Base-by-base conservation (phyloP, 2,888 invertebrate species). In the Schizotus pectinicornis region DNA sequence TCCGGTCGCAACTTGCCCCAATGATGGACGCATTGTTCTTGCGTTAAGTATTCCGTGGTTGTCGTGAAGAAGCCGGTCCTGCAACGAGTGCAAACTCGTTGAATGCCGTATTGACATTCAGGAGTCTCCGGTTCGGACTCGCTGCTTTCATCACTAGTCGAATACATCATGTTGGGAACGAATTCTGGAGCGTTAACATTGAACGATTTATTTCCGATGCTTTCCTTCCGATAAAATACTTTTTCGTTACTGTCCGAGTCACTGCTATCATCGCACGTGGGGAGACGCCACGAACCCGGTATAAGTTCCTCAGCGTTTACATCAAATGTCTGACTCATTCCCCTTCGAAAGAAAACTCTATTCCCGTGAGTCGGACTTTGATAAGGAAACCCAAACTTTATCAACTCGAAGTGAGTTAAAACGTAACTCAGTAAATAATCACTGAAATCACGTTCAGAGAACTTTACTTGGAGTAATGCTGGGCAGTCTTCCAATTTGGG, bases 21-120 rank as follows among this genome's bases (percentile, higher is more conserved):
- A 77, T 99, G 98, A 77, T 94, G 93, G 11, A 83, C 75, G 80
- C 98, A 99, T 55, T 85, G 82, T 63, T 93, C 92, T 41, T 85
- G 82, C 2, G 85, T 85, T 14, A 89, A 76, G 75, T 93, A 93
- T 72, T 88, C 86, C 31, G 91, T 91, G 30, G 85, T 82, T 64
- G 86, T 85, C 58, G 93, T 86, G 69, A 85, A 82, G 78, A 93
- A 96, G 41, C 82, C 82, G 68, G 85, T 86, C 59, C 85, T 85
- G 80, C 94, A 94, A 54, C 94, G 84, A 22, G 85, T 85, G 78
- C 92, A 93, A 57, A 62, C 83, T 82, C 68, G 65, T 41, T 72
- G 68, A 0, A 50, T 52, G 11, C 59, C 62, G 22, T 5, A 22
- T 5, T 22, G 22, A 22, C 22, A 5, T 3, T 22, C 22, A 22